Evolutionary conservation across 2,113 vertebrate genomes (phyloP), one percentile per base, ranked within the genome.

Genomic region (Tenebrosternarchus preto): DNA sequence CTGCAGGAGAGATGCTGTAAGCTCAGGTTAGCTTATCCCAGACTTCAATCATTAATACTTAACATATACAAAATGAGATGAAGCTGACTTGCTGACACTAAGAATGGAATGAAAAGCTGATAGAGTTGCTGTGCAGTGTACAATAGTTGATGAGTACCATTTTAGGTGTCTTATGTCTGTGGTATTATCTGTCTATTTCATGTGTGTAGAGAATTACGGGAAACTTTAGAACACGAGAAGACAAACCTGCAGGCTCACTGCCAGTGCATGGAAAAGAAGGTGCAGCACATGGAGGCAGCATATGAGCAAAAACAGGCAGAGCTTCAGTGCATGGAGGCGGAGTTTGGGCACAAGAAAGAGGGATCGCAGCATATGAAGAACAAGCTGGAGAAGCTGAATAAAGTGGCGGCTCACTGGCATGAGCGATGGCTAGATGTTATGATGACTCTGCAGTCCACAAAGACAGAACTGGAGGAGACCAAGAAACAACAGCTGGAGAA

Each of bases 401-500:
- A 89, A 24, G 68, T 87, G 60, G 83, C 83, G 27, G 84, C 83
- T 39, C 88, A 93, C 56, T 92, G 92, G 94, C 91, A 87, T 55
- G 89, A 89, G 27, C 85, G 85, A 80, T 94, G 92, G 91, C 85
- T 92, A 76, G 89, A 91, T 50, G 86, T 55, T 67, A 88, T 88
- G 16, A 76, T 90, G 82, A 81, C 63, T 2, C 80, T 93, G 72
- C 90, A 90, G 77, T 82, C 77, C 64, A 89, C 88, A 76, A 89
- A 93, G 69, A 84, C 88, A 2, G 85, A 94, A 68, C 80, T 91
- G 5, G 87, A 92, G 60, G 76, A 86, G 16, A 57, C 88, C 17
- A 81, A 81, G 11, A 39, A 69, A 50, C 36, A 78, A 71, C 88
- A 50, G 11, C 86, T 73, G 36, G 75, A 69, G 27, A 39, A 25